Evolutionary conservation across 2,113 vertebrate species (phyloP).

Genomic region (Ceyx margarethae): DNA sequence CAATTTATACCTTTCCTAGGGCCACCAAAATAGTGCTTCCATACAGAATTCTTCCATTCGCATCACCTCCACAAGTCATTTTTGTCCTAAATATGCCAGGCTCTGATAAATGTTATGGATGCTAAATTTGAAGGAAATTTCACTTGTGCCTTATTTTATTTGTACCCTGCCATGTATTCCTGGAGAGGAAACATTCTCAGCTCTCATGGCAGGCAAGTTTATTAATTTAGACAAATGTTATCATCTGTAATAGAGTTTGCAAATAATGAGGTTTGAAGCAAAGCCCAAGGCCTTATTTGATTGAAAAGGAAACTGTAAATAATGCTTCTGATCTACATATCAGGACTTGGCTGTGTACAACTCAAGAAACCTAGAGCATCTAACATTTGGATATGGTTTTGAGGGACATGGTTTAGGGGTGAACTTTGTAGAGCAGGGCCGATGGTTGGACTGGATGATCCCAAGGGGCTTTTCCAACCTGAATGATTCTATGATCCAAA

Average conservation of each 20-base stretch:
- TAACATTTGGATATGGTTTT: neutral
- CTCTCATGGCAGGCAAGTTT: neutral
- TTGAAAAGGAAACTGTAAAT: neutral
- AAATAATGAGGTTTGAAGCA: neutral
- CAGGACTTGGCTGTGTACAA: neutral
- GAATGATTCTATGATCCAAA: neutral
- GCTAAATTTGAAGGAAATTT: conserved; percentile 3
- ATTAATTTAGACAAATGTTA: conserved; percentile 3
- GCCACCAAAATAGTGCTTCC: neutral
- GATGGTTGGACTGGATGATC: too few relatives aligned
- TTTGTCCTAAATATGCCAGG: neutral
- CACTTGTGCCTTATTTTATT: conserved; percentile 26
- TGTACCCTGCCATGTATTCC: neutral
- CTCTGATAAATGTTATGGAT: neutral
- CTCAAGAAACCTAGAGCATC: neutral
- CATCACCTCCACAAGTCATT: neutral
- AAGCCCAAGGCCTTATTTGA: neutral
- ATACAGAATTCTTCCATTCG: neutral
- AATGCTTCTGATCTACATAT: neutral
- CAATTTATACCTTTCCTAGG: conserved; percentile 8
- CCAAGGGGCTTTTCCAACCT: too few relatives aligned
- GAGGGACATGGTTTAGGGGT: too few relatives aligned
- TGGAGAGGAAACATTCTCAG: conserved; percentile 10
- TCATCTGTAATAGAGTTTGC: neutral
- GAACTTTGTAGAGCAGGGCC: too few relatives aligned